Conservation (phyloP, 2,113 vertebrate genomes). For the Corythaixoides concolor region DNA sequence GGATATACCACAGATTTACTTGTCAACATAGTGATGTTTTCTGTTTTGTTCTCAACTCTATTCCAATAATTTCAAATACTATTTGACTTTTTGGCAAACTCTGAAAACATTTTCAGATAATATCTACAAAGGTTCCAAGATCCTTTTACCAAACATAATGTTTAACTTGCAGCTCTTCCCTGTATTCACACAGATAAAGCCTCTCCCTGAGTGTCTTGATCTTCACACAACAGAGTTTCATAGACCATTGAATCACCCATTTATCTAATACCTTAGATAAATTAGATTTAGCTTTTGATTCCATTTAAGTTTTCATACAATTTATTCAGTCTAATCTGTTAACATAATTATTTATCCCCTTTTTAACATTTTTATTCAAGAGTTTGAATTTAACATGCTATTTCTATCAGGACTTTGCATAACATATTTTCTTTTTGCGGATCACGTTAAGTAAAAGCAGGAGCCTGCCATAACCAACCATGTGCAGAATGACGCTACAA, state of each 20-base stretch:
- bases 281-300: neutral
- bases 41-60: neutral
- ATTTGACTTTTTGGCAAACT: neutral
- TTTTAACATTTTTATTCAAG: neutral
- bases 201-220: rapidly evolving
- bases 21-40: neutral
- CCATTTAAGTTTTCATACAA: neutral
- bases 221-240: neutral
- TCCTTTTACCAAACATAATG: neutral
- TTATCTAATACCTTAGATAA: neutral
- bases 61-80: neutral
- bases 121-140: neutral
- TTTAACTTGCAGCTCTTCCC: neutral
- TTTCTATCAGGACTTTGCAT: neutral
- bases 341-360: neutral
- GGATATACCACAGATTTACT: neutral
- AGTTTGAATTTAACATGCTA: rapidly evolving
- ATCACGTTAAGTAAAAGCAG: neutral
- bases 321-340: neutral
- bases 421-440: neutral
- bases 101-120: neutral
- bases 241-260: neutral
- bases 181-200: neutral
- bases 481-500: neutral
- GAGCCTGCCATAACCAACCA: neutral